Percentiles rank a stretch among this genome's conserved stretches.
These are phyloP conservation scores for Ailurus styani DNA, from an alignment of 2,113 vertebrate genomes.

Conservation along the genomic window DNA sequence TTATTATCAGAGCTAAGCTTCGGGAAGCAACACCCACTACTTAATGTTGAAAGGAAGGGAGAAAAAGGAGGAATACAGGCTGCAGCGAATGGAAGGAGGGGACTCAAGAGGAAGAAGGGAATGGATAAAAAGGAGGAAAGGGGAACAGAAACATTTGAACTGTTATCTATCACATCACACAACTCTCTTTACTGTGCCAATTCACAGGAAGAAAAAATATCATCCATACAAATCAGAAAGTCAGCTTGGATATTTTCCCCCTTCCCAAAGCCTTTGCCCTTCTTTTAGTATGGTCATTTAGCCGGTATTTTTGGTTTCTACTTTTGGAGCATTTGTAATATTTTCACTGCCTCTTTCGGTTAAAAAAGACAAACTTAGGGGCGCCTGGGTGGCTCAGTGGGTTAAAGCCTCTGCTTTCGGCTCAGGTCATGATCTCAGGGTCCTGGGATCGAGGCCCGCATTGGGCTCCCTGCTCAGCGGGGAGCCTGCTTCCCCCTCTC, in stretches of 20 bases:
- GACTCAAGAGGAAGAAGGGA: constrained; percentile 30
- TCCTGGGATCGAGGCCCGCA: too few relatives aligned
- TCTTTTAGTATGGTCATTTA: not conserved
- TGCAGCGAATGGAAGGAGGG: constrained; percentile 18
- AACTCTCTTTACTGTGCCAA: not conserved
- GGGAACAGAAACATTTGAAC: not conserved
- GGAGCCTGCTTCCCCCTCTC: too few relatives aligned
- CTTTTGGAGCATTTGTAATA: not conserved
- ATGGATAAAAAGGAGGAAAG: not conserved
- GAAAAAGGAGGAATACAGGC: not conserved
- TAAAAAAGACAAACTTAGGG: constrained; percentile 2
- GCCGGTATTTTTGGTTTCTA: not conserved
- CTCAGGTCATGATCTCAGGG: too few relatives aligned
- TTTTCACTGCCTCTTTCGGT: not conserved
- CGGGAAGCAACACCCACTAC: constrained; percentile 50
- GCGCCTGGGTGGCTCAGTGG: too few relatives aligned
- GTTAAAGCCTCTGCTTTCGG: too few relatives aligned
- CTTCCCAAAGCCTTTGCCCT: not conserved
- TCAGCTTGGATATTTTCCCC: not conserved
- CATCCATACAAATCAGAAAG: not conserved
- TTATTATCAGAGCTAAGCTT: constrained; percentile 71
- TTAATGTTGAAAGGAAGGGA: constrained; percentile 46
- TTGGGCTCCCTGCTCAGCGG: too few relatives aligned
- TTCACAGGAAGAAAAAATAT: not conserved
- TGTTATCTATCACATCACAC: not conserved